Evolutionary conservation across 2,888 invertebrate species (phyloP).

Genomic region (Lydus trimaculatus): DNA sequence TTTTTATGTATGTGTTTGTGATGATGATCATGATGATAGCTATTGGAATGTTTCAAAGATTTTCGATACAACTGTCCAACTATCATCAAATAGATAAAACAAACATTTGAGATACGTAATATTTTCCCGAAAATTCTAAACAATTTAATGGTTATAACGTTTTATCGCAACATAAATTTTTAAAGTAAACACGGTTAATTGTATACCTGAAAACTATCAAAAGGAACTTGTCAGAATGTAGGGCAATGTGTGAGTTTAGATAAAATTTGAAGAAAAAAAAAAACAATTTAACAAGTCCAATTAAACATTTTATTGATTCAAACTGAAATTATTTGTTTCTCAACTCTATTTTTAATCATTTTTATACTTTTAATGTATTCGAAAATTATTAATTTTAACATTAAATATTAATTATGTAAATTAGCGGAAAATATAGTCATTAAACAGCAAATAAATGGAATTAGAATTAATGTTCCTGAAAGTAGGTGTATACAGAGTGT

Average conservation of each 20-base stretch:
- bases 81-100: conserved; percentile 3
- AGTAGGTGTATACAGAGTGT: too few species aligned
- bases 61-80: not conserved
- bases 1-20: not conserved
- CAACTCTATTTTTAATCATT: not conserved
- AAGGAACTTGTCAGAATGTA: not conserved
- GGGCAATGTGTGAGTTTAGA: not conserved
- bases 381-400: too few species aligned
- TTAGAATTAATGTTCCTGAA: too few species aligned
- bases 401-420: too few species aligned
- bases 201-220: not conserved
- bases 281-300: not conserved
- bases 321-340: not conserved
- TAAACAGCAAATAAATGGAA: too few species aligned
- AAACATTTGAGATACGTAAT: conserved; percentile 1
- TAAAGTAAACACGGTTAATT: not conserved
- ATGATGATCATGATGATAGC: not conserved
- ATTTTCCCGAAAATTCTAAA: not conserved
- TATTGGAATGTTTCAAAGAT: not conserved
- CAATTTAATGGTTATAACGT: not conserved
- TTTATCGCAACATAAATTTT: not conserved
- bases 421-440: too few species aligned
- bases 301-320: not conserved
- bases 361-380: too few species aligned
- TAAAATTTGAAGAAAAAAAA: not conserved